These are phyloP conservation scores for Drosophila koepferae DNA, from an alignment of 2,888 invertebrate genomes.

Conservation along the genomic window DNA sequence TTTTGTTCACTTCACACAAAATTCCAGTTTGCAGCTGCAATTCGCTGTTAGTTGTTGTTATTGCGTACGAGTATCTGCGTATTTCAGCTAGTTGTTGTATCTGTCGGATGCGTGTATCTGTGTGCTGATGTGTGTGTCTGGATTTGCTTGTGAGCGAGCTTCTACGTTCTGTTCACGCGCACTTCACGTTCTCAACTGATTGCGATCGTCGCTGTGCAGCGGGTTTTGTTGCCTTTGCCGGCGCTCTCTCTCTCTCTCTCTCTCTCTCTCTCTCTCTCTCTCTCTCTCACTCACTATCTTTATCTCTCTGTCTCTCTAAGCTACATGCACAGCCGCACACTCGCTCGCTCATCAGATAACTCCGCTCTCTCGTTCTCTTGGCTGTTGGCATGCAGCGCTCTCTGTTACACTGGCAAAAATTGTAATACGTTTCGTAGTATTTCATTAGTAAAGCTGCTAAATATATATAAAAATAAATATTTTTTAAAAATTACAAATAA, in stretches of 20 bases:
- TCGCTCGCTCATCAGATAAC: conserved; percentile 7
- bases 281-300: not conserved
- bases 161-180: conserved; percentile 56
- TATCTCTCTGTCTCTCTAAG: conserved; percentile 3
- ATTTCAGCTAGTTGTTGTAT: conserved; percentile 38
- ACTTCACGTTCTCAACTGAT: conserved; percentile 71
- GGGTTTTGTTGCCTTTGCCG: conserved; percentile 69
- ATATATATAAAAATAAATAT: too few relatives aligned
- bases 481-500: too few relatives aligned
- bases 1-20: conserved; percentile 53
- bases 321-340: not conserved
- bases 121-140: not conserved
- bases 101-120: conserved; percentile 15
- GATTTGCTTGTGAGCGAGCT: not conserved
- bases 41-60: conserved; percentile 36
- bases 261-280: not conserved
- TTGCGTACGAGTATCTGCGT: conserved; percentile 59
- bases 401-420: conserved; percentile 34
- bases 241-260: conserved; percentile 9
- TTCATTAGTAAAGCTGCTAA: too few relatives aligned
- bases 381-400: conserved; percentile 6
- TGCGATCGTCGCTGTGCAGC: conserved; percentile 65
- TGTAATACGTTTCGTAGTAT: not conserved
- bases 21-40: conserved; percentile 78
- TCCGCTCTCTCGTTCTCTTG: conserved; percentile 17